Evolutionary conservation across 2,888 invertebrate genomes (phyloP).

Genomic region (Mamestra brassicae): DNA sequence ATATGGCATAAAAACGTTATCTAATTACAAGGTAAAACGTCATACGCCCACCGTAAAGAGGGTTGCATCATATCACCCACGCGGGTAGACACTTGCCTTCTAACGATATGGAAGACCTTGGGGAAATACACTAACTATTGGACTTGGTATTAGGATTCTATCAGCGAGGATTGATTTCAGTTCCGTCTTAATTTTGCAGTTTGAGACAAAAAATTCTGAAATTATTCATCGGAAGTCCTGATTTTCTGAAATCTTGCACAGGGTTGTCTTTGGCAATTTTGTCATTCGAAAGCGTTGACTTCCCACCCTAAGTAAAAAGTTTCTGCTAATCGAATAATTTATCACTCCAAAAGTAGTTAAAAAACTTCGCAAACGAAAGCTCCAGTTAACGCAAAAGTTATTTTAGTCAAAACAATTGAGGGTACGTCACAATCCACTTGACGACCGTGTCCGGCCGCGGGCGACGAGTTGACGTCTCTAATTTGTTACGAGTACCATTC

Average conservation of each 20-base stretch:
- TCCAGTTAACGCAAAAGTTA: conserved; percentile 53
- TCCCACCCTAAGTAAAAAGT: neutral
- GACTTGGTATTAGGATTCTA: conserved; percentile 24
- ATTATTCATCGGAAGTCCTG: neutral
- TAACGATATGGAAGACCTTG: conserved; percentile 57
- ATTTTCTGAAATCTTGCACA: neutral
- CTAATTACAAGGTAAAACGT: conserved; percentile 68
- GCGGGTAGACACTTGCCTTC: conserved; percentile 51
- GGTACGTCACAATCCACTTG: conserved; percentile 70
- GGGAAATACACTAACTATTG: conserved; percentile 30
- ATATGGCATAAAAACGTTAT: conserved; percentile 68
- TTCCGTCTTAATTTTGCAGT: neutral
- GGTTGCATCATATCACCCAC: conserved; percentile 67
- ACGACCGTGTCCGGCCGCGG: conserved; percentile 71
- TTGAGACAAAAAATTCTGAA: neutral
- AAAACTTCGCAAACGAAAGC: conserved; percentile 30
- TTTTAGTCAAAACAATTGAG: conserved; percentile 71
- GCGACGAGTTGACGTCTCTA: conserved; percentile 64
- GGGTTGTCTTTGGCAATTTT: neutral
- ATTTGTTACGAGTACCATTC: conserved; percentile 65
- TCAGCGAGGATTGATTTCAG: conserved; percentile 10
- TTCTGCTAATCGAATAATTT: neutral
- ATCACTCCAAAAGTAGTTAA: neutral
- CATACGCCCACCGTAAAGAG: conserved; percentile 53
- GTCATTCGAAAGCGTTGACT: neutral